A percentile compares a stretch with the other conserved stretches of the same genome.
These are phyloP conservation scores for Hippocampus zosterae DNA, from an alignment of 2,113 vertebrate species.

Conservation along the genomic window DNA sequence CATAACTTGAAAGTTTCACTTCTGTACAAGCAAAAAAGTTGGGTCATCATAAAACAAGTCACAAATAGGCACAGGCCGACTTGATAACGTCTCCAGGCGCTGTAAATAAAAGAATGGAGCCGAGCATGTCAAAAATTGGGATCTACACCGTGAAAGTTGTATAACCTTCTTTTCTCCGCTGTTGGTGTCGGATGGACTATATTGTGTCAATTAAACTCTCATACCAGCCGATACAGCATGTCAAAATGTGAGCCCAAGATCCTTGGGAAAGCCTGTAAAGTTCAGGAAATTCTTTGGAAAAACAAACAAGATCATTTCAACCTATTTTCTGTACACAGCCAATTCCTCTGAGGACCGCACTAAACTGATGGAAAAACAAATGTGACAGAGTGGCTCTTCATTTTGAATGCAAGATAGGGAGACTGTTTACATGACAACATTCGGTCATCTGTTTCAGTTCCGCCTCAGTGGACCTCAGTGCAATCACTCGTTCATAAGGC, in stretches of 20 bases:
- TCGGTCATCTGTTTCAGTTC: conserved; percentile 56
- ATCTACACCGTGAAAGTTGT: conserved; percentile 24
- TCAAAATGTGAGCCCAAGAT: conserved; percentile 4
- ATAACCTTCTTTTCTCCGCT: conserved; percentile 8
- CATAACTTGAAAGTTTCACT: conserved; percentile 52
- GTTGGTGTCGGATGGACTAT: conserved; percentile 18
- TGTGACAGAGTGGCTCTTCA: not conserved
- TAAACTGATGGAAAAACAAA: not conserved
- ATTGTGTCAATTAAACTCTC: conserved; percentile 29
- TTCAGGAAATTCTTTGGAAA: not conserved
- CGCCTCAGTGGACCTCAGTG: conserved; percentile 51
- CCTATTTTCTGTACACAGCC: not conserved
- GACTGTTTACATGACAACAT: conserved; percentile 22
- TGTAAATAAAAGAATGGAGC: conserved; percentile 41
- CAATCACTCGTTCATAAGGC: conserved; percentile 62
- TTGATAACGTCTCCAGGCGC: conserved; percentile 25
- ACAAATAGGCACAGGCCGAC: conserved; percentile 22
- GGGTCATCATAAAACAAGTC: conserved; percentile 41
- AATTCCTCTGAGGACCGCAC: not conserved
- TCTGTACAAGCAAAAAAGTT: conserved; percentile 36
- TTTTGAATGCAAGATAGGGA: not conserved
- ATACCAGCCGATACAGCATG: not conserved
- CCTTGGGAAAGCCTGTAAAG: not conserved
- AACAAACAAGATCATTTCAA: not conserved
- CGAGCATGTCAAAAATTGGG: conserved; percentile 17